These are phyloP conservation scores for Helostoma temminkii DNA, from an alignment of 2,797 vertebrate species.

Conservation along the genomic window DNA sequence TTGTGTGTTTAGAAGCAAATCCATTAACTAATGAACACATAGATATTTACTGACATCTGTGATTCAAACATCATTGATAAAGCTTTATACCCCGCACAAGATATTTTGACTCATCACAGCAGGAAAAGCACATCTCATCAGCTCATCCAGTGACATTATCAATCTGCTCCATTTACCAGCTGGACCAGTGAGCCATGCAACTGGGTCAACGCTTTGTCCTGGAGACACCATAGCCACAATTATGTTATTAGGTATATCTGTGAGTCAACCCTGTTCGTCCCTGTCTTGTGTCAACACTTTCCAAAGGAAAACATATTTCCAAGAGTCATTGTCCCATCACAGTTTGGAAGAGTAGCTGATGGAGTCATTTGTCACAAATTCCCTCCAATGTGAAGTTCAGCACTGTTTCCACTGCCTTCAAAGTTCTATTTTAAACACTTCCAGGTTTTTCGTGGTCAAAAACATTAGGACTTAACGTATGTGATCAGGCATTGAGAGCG, in stretches of 20 bases:
- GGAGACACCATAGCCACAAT: too few species aligned
- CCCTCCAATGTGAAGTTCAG: neutral
- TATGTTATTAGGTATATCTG: neutral
- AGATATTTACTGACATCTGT: neutral
- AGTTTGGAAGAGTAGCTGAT: neutral
- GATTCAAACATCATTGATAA: neutral
- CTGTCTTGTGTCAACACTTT: neutral
- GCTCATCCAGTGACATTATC: neutral
- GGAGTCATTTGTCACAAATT: conserved; percentile 29
- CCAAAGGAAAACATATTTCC: too few species aligned
- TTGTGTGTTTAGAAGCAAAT: neutral
- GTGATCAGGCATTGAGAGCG: too few species aligned
- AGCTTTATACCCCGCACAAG: neutral
- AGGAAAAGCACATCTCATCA: neutral
- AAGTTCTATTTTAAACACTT: neutral
- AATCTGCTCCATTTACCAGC: neutral
- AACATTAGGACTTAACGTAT: too few species aligned
- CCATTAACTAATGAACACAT: neutral
- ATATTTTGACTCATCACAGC: neutral
- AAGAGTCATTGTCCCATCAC: neutral
- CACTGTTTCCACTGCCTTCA: neutral
- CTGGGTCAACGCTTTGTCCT: neutral
- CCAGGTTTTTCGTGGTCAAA: neutral
- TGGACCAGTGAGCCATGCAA: neutral
- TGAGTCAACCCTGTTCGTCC: neutral